A percentile compares a stretch with the other conserved stretches of the same genome.
Evolutionary conservation across 2,797 vertebrate species (phyloP).

Genomic region (Phyllotis vaccarum): DNA sequence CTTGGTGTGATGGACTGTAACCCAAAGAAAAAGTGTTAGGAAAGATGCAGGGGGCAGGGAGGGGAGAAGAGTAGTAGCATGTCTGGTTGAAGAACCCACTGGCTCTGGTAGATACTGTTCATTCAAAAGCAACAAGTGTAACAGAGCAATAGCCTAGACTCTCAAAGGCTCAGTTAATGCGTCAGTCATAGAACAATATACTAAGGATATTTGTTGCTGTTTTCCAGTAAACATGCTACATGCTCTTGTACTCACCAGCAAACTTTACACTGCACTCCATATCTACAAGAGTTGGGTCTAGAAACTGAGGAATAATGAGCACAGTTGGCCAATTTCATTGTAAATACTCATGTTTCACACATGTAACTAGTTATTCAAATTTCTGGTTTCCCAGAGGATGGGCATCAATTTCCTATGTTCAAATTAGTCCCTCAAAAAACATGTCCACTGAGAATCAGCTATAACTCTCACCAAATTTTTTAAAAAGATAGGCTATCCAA

Average conservation of each 20-base stretch:
- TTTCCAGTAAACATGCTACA: background rate
- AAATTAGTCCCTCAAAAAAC: background rate
- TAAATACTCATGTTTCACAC: background rate
- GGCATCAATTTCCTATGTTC: background rate
- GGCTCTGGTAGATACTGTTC: fast-evolving
- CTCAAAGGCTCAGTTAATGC: background rate
- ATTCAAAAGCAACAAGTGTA: background rate
- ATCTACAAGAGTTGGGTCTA: background rate
- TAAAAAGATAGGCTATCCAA: background rate
- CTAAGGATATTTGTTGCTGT: too few relatives aligned
- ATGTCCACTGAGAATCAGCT: background rate
- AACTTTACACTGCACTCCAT: fast-evolving
- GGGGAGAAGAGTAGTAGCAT: too few relatives aligned
- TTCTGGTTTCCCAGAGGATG: background rate
- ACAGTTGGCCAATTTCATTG: too few relatives aligned
- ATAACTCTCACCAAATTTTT: background rate
- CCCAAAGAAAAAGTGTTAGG: background rate
- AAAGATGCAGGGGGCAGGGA: too few relatives aligned
- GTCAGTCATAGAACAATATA: fast-evolving
- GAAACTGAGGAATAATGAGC: background rate
- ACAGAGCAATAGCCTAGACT: background rate
- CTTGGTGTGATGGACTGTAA: background rate
- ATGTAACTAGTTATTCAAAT: background rate
- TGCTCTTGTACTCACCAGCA: background rate
- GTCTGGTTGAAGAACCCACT: background rate